Evolutionary conservation across 2,113 vertebrate genomes (phyloP).

Genomic region (Phycodurus eques): DNA sequence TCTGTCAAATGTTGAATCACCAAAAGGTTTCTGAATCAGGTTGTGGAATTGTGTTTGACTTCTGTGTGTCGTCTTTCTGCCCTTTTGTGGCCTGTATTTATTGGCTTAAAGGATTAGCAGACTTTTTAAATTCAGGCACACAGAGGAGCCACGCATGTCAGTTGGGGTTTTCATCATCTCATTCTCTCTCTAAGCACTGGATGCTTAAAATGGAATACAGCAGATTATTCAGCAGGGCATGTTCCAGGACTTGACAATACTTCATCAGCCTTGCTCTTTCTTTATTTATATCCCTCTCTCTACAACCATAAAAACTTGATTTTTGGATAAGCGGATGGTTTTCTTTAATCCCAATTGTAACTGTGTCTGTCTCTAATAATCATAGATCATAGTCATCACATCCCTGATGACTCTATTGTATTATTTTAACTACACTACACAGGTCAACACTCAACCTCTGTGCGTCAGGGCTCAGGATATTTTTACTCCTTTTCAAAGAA

Average conservation of each 20-base stretch:
- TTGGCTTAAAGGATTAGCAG: conserved; percentile 70
- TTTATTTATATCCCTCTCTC: background rate
- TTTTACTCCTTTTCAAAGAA: too few species aligned
- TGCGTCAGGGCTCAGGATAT: background rate
- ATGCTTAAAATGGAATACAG: conserved; percentile 30
- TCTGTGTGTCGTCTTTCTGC: conserved; percentile 32
- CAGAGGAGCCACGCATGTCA: conserved; percentile 30
- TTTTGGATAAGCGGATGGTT: background rate
- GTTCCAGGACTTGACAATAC: conserved; percentile 9
- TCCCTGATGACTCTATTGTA: background rate
- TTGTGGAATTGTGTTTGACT: conserved; percentile 41
- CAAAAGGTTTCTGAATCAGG: conserved; percentile 17
- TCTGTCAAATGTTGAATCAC: conserved; percentile 29
- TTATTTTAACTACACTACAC: background rate
- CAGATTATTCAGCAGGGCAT: conserved; percentile 27
- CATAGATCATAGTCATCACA: background rate
- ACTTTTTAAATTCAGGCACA: conserved; percentile 50
- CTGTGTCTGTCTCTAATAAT: background rate
- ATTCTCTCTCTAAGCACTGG: background rate
- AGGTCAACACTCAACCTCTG: too few species aligned
- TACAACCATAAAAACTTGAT: background rate
- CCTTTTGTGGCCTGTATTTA: conserved; percentile 46
- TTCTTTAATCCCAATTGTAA: background rate
- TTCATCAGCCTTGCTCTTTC: background rate
- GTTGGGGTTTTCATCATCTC: conserved; percentile 18